Evolutionary conservation across 2,888 invertebrate species (phyloP), one percentile per base, ranked within the genome.

Genomic region (Branchipolynoe longqiensis): DNA sequence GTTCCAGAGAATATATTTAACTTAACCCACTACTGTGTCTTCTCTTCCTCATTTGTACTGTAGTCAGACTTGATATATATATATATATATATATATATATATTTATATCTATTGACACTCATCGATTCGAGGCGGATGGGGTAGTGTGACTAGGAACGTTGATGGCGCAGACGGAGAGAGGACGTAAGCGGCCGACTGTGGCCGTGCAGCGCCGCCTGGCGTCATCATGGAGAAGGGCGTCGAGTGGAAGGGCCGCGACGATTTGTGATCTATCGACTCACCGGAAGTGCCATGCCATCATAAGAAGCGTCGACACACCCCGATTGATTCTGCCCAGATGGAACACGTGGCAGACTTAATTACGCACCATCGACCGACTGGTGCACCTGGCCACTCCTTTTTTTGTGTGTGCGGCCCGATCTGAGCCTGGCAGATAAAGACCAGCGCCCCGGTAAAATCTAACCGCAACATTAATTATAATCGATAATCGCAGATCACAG

Each of bases 401-500:
- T 78, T 41, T n/a, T n/a, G n/a, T n/a, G n/a, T n/a, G n/a, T n/a
- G n/a, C n/a, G n/a, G 8, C 25, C 8, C 8, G 14, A 48, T 48
- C 78, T 78, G 78, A 54, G 78, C 54, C 48, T 14, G 0, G 78
- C 48, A 78, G 78, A 78, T 78, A 78, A 78, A 78, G 78, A 41
- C 41, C 78, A 78, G 78, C 12, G 25, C 41, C 78, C 6, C 38
- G 18, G 6, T 31, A 78, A 78, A 78, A 78, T 48, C 18, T 14
- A 18, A 40, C 78, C 41, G 48, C 41, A 25, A 54, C 78, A 78
- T 78, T 41, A 78, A 78, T 78, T 78, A 54, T 78, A 78, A 78
- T 78, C 78, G 48, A 78, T 78, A 78, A 41, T 78, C 78, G 54
- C 78, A 41, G 78, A 78, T 78, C 78, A 78, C 78, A 78, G 78